phyloP scores from a whole-genome alignment of 2,113 vertebrate species.

The Neotoma lepida region DNA sequence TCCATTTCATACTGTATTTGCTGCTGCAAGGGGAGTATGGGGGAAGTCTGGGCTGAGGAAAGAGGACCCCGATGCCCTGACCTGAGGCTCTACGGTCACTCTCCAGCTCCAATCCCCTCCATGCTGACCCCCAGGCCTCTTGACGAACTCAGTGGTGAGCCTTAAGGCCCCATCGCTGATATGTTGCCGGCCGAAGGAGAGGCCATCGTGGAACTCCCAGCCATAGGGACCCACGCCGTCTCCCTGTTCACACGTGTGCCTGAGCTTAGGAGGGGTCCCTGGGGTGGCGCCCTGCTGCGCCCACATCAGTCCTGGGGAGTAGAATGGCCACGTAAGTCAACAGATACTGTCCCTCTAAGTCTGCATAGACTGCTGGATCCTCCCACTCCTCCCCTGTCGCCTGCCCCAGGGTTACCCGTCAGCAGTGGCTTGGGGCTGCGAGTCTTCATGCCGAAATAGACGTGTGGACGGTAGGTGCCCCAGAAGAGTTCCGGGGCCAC shows the following conservation, averaged over 20 bases:
- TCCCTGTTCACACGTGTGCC: slow-evolving; percentile 94
- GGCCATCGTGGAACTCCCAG: slow-evolving; percentile 95
- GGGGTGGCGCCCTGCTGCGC: slow-evolving; percentile 87
- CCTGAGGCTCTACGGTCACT: slow-evolving; percentile 90
- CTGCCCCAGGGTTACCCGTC: slow-evolving; percentile 86
- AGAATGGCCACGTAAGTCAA: slow-evolving; percentile 71
- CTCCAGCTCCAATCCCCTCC: slow-evolving; percentile 98
- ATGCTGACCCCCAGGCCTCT: slow-evolving; percentile 91
- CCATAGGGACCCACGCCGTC: slow-evolving; percentile 91
- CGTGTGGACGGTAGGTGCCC: slow-evolving; percentile 96
- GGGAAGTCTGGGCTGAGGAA: slow-evolving; percentile 21
- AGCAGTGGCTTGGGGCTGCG: slow-evolving; percentile 91
- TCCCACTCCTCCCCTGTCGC: slow-evolving; percentile 31
- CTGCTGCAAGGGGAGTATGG: neutral
- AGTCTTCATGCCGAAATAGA: slow-evolving; percentile 98
- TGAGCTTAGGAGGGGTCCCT: slow-evolving; percentile 84
- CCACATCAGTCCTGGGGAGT: slow-evolving; percentile 94
- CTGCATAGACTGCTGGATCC: neutral
- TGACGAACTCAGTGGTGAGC: slow-evolving; percentile 94
- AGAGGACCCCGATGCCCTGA: slow-evolving; percentile 73
- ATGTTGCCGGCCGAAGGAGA: slow-evolving; percentile 93
- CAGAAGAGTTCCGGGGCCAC: slow-evolving; percentile 90
- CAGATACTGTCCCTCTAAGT: slow-evolving; percentile 23
- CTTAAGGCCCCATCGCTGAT: slow-evolving; percentile 89
- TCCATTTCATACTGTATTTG: neutral